phyloP scores from a whole-genome alignment of 2,797 vertebrate genomes.

The Smutsia gigantea region DNA sequence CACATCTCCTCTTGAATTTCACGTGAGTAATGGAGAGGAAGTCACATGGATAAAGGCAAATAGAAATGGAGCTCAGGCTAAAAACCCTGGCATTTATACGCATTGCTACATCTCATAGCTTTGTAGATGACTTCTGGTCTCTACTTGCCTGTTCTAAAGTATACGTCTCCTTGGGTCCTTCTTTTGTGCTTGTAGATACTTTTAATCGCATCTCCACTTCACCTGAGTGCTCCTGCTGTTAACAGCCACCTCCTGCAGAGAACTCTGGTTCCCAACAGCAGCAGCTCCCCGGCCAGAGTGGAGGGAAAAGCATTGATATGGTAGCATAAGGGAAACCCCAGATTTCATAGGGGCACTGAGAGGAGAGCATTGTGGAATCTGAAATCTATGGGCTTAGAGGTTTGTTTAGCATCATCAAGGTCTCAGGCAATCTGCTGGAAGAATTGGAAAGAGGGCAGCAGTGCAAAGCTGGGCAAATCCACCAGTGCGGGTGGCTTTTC shows the following conservation, averaged over 20 bases:
- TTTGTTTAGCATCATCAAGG: not conserved
- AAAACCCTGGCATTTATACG: not conserved
- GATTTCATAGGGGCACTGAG: not conserved
- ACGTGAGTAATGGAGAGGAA: not conserved
- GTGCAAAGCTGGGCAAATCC: not conserved
- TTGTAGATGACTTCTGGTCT: not conserved
- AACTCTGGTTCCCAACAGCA: not conserved
- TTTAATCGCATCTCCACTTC: not conserved
- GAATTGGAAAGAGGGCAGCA: not conserved
- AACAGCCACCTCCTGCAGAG: not conserved
- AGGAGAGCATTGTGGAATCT: not conserved
- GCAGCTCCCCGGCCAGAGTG: not conserved
- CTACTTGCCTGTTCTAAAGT: not conserved
- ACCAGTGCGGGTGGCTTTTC: not conserved
- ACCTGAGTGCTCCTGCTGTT: not conserved
- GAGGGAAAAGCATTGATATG: not conserved
- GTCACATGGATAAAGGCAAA: not conserved
- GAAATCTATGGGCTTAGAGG: not conserved
- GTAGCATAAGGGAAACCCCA: not conserved
- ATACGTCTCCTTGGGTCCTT: not conserved
- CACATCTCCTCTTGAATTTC: not conserved
- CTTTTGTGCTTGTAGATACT: not conserved
- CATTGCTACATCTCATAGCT: not conserved
- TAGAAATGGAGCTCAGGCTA: not conserved
- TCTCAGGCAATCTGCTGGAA: not conserved